Percentiles rank a stretch among this genome's conserved stretches.
These are phyloP conservation scores for Chymomyza fuscimana DNA, from an alignment of 2,888 invertebrate genomes.

Conservation along the genomic window DNA sequence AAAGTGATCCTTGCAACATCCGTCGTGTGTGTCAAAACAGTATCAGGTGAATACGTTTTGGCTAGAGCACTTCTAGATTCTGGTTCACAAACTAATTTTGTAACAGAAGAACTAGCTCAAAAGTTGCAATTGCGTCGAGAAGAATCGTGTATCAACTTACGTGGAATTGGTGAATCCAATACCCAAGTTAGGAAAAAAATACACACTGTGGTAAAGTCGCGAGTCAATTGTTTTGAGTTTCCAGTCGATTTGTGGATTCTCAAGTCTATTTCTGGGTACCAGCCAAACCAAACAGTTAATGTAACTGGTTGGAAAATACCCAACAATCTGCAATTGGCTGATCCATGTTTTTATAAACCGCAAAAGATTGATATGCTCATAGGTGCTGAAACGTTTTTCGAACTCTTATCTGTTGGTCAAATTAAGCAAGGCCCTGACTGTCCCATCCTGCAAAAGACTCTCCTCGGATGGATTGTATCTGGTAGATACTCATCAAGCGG, in stretches of 20 bases:
- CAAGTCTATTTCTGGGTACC: background rate
- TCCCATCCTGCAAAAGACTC: background rate
- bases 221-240: background rate
- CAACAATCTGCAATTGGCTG: background rate
- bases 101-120: too few relatives aligned
- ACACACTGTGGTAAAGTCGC: background rate
- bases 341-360: background rate
- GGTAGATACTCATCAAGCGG: background rate
- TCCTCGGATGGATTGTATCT: background rate
- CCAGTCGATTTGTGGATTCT: background rate
- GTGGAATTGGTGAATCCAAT: background rate
- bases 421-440: background rate
- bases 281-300: background rate
- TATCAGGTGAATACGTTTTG: too few relatives aligned
- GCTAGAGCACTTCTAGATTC: too few relatives aligned
- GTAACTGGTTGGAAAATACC: background rate
- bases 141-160: too few relatives aligned
- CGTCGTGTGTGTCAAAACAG: too few relatives aligned
- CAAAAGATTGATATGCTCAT: background rate
- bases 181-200: background rate
- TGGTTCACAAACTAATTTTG: too few relatives aligned
- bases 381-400: background rate
- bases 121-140: too few relatives aligned
- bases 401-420: too few relatives aligned
- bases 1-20: background rate